phyloP scores from a whole-genome alignment of 2,797 vertebrate genomes.

The Rhinogobio ventralis region DNA sequence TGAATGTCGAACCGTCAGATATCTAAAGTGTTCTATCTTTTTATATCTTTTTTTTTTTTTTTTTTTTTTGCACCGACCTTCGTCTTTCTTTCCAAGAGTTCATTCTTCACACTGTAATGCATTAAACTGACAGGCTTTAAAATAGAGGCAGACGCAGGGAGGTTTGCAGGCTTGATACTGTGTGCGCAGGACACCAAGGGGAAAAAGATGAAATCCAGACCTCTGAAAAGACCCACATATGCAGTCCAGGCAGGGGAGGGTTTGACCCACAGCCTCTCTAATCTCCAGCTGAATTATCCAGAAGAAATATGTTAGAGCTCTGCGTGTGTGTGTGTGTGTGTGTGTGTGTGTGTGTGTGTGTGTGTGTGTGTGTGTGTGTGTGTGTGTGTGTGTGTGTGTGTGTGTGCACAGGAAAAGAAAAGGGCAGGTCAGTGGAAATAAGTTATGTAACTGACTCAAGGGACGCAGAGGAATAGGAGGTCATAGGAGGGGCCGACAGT shows the following conservation, averaged over 20 bases:
- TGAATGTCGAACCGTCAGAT: conserved; percentile 42
- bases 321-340: conserved; percentile 28
- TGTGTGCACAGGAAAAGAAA: conserved; percentile 43
- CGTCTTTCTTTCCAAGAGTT: conserved; percentile 46
- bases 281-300: conserved; percentile 58
- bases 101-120: conserved; percentile 53
- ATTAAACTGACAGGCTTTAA: conserved; percentile 57
- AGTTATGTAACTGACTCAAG: conserved; percentile 62
- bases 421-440: conserved; percentile 53
- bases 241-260: conserved; percentile 50
- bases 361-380: conserved; percentile 32
- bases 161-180: conserved; percentile 53
- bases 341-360: conserved; percentile 36
- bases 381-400: conserved; percentile 36
- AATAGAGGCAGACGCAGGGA: conserved; percentile 54
- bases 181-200: conserved; percentile 44
- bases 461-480: conserved; percentile 49
- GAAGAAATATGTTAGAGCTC: conserved; percentile 57
- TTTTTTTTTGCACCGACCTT: conserved; percentile 33
- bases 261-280: conserved; percentile 59
- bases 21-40: conserved; percentile 48
- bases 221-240: conserved; percentile 59
- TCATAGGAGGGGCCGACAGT: conserved; percentile 47
- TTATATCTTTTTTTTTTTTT: neutral
- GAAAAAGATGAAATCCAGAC: conserved; percentile 60